Percentiles rank a stretch among this genome's conserved stretches.
Evolutionary conservation across 2,888 invertebrate genomes (phyloP).

Genomic region (Tiphia femorata): DNA sequence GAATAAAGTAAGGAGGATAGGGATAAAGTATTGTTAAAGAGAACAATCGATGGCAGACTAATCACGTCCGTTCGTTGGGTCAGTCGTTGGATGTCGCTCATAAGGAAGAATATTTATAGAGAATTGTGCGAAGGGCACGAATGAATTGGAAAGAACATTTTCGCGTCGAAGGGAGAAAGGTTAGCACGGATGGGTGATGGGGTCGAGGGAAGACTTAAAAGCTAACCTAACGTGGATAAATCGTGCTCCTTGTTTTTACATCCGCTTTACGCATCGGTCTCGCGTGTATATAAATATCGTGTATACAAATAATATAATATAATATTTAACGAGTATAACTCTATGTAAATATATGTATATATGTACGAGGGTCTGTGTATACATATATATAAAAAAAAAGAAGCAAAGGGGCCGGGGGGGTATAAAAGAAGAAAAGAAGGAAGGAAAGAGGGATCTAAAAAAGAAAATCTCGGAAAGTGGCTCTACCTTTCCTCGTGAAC

Average conservation of each 20-base stretch:
- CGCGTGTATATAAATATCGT: constrained; percentile 40
- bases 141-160: no score
- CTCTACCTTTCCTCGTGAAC: constrained; percentile 44
- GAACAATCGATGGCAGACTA: no score
- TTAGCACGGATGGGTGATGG: no score
- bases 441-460: constrained; percentile 43
- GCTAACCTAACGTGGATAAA: constrained; percentile 21
- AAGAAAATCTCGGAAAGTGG: constrained; percentile 59
- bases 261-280: constrained; percentile 38
- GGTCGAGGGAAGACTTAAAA: constrained; percentile 24
- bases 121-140: no score
- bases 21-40: neutral
- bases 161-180: no score
- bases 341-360: constrained; percentile 46
- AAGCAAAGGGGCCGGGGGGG: no score
- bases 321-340: constrained; percentile 54
- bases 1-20: constrained; percentile 20
- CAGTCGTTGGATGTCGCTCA: no score
- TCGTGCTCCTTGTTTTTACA: constrained; percentile 20
- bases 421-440: constrained; percentile 19
- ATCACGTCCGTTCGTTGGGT: no score
- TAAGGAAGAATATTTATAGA: no score
- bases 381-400: constrained; percentile 34
- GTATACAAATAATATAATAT: constrained; percentile 38
- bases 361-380: constrained; percentile 32